Percentiles rank a stretch among this genome's conserved stretches.
phyloP scores from a whole-genome alignment of 2,113 vertebrate genomes.

The Plectropomus leopardus region DNA sequence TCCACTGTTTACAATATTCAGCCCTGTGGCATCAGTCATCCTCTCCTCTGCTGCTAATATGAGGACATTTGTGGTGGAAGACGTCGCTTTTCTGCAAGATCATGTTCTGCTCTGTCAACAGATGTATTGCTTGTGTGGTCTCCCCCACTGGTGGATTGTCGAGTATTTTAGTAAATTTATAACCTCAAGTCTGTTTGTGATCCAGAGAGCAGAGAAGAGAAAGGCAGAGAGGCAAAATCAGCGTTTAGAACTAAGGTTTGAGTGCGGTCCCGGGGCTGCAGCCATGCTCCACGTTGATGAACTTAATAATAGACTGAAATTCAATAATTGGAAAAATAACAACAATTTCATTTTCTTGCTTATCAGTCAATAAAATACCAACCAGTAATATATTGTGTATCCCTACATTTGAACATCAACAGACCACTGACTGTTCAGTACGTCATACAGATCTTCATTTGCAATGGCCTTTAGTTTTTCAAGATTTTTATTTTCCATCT shows the following conservation, averaged over 20 bases:
- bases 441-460: not conserved
- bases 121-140: not conserved
- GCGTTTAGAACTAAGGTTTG: not conserved
- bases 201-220: not conserved
- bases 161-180: not conserved
- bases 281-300: not conserved
- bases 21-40: no score
- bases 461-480: not conserved
- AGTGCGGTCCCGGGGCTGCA: not conserved
- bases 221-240: not conserved
- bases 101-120: not conserved
- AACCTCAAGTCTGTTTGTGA: not conserved
- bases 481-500: not conserved
- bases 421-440: not conserved
- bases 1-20: no score
- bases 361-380: no score
- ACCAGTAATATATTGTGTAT: not conserved
- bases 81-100: no score
- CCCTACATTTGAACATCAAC: conserved; percentile 2
- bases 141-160: not conserved
- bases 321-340: not conserved
- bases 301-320: not conserved
- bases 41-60: no score
- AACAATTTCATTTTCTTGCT: not conserved
- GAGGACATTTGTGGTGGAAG: not conserved